A percentile compares a stretch with the other conserved stretches of the same genome.
These are phyloP conservation scores for Chymomyza amoena DNA, from an alignment of 2,888 invertebrate genomes.

Conservation along the genomic window DNA sequence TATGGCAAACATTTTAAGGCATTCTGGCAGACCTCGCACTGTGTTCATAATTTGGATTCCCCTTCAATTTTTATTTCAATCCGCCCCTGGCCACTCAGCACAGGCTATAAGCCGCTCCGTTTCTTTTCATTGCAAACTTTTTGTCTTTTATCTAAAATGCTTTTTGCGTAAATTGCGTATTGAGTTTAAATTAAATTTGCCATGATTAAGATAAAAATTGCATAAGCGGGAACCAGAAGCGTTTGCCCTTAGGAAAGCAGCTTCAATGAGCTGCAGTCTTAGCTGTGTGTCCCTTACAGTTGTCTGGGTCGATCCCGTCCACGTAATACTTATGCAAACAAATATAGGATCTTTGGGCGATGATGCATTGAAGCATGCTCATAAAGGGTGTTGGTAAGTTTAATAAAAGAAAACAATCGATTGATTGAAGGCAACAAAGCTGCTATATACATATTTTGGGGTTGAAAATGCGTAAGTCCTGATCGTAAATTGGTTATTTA, in stretches of 20 bases:
- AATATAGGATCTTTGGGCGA: background rate
- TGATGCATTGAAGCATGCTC: background rate
- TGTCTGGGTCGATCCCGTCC: background rate
- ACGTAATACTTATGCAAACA: background rate
- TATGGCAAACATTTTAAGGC: too few species aligned
- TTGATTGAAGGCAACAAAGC: background rate
- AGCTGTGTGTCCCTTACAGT: background rate
- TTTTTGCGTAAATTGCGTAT: conserved; percentile 75
- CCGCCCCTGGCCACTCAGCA: conserved; percentile 13
- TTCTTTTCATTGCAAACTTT: conserved; percentile 12
- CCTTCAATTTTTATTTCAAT: too few species aligned
- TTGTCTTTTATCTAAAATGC: conserved; percentile 71
- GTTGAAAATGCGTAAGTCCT: background rate
- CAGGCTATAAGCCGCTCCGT: conserved; percentile 19
- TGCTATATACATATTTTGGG: background rate
- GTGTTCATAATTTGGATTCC: too few species aligned
- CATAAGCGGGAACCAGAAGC: conserved; percentile 26
- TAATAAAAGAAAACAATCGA: background rate
- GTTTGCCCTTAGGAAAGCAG: background rate
- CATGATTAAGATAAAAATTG: conserved; percentile 72
- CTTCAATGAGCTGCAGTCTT: background rate
- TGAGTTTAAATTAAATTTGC: conserved; percentile 74
- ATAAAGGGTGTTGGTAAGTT: conserved; percentile 55
- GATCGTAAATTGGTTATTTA: background rate
- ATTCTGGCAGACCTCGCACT: too few species aligned